Conservation (phyloP, 2,113 vertebrate genomes). For the Platichthys flesus region DNA sequence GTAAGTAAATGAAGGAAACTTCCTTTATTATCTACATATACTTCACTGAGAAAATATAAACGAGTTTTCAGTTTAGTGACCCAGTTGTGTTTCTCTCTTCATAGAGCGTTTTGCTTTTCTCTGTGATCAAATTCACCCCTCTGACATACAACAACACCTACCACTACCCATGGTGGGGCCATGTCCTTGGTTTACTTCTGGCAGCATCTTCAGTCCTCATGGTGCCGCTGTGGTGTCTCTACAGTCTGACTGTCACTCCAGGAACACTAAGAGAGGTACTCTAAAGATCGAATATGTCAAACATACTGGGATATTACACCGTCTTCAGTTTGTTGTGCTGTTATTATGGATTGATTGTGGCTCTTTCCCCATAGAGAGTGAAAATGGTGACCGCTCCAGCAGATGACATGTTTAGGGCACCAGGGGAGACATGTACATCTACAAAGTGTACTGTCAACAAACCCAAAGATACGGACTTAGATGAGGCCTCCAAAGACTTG, state of each 20-base stretch:
- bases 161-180: background rate
- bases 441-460: background rate
- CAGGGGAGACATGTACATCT: background rate
- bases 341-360: background rate
- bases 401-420: background rate
- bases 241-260: background rate
- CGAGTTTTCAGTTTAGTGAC: background rate
- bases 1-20: conserved; percentile 71
- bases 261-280: background rate
- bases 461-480: background rate
- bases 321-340: background rate
- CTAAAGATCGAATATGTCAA: background rate
- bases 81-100: background rate
- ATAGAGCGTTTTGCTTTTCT: conserved; percentile 18
- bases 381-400: conserved; percentile 1
- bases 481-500: background rate
- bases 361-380: conserved; percentile 15
- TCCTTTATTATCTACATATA: no score
- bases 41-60: background rate
- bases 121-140: conserved; percentile 19
- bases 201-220: background rate
- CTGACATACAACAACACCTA: conserved; percentile 8
- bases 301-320: background rate
- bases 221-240: background rate
- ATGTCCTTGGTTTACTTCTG: background rate